These are phyloP conservation scores for Anguilla obscura DNA, from an alignment of 2,797 vertebrate genomes.

Conservation along the genomic window DNA sequence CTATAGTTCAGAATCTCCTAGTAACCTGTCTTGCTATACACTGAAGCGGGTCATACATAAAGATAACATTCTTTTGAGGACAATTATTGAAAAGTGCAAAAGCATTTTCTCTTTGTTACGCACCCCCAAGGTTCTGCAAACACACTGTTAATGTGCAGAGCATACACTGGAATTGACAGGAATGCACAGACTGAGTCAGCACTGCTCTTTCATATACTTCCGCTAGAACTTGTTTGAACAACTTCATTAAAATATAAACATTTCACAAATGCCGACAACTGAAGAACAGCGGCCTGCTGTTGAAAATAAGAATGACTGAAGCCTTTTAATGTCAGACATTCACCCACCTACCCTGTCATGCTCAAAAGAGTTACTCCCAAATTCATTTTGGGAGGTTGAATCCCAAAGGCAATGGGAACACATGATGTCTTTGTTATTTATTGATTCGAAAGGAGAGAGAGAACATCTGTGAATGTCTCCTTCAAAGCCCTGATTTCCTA, in stretches of 20 bases:
- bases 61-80: neutral
- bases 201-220: neutral
- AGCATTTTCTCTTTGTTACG: neutral
- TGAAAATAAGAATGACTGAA: constrained; percentile 4
- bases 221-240: neutral
- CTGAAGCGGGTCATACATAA: neutral
- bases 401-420: constrained; percentile 39
- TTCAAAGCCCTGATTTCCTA: constrained; percentile 37
- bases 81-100: neutral
- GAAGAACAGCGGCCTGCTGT: neutral
- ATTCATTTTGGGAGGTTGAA: constrained; percentile 32
- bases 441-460: constrained; percentile 40
- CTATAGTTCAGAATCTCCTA: neutral
- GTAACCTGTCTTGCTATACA: neutral
- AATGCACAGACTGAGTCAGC: neutral
- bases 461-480: constrained; percentile 43
- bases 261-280: neutral
- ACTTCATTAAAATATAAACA: constrained; percentile 14
- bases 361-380: constrained; percentile 21
- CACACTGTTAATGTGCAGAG: neutral
- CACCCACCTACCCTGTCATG: neutral
- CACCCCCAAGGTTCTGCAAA: neutral
- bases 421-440: constrained; percentile 39
- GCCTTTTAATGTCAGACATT: constrained; percentile 21
- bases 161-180: neutral